phyloP scores from a whole-genome alignment of 2,797 vertebrate species.

The Lophotriccus pileatus region DNA sequence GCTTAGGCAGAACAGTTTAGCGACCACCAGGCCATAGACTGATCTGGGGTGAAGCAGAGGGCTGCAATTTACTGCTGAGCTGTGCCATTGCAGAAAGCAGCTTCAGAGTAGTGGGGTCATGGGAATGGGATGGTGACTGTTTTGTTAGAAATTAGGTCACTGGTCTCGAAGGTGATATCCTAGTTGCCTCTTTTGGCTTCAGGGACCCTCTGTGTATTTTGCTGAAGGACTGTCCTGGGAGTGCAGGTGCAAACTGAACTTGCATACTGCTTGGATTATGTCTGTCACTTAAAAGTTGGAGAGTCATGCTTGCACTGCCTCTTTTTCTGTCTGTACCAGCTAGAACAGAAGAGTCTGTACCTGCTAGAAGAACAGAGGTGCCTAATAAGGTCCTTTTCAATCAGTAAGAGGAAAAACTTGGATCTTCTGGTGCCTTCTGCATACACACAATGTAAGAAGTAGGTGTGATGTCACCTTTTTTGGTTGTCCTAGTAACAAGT shows the following conservation, averaged over 20 bases:
- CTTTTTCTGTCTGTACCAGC: neutral
- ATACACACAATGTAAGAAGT: neutral
- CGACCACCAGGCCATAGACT: neutral
- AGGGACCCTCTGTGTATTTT: neutral
- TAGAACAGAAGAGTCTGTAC: neutral
- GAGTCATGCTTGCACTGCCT: neutral
- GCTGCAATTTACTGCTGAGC: neutral
- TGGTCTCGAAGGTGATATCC: neutral
- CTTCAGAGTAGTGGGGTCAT: neutral
- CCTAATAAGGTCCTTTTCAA: neutral
- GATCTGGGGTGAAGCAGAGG: neutral
- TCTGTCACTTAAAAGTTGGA: neutral
- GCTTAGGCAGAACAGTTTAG: neutral
- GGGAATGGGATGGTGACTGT: neutral
- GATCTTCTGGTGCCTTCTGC: neutral
- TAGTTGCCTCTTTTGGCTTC: neutral
- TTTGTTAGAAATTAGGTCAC: neutral
- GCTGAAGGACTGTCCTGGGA: neutral
- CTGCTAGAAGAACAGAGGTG: neutral
- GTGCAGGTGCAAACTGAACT: neutral
- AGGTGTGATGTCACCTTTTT: slow-evolving; percentile 28
- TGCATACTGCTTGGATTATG: neutral
- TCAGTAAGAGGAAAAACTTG: neutral
- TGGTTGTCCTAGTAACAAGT: slow-evolving; percentile 46
- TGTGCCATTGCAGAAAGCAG: neutral